These are phyloP conservation scores for Steinernema scapterisci DNA, from an alignment of 2,888 invertebrate genomes.

Conservation along the genomic window DNA sequence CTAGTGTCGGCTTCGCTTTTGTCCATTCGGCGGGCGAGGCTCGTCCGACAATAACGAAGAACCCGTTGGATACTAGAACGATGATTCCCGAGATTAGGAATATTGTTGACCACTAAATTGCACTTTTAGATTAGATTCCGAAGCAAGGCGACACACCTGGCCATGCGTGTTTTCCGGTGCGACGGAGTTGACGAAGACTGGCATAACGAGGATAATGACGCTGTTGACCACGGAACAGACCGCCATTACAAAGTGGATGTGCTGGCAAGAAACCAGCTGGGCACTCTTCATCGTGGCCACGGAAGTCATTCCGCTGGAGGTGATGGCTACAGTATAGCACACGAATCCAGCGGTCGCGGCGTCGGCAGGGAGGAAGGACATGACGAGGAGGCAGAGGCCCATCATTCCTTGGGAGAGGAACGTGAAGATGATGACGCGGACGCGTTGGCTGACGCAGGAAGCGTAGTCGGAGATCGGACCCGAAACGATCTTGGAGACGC, in stretches of 20 bases:
- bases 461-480: conserved; percentile 49
- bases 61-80: background rate
- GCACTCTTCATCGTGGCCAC: conserved; percentile 54
- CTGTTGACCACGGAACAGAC: background rate
- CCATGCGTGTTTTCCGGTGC: background rate
- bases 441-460: conserved; percentile 46
- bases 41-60: background rate
- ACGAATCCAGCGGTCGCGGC: conserved; percentile 43
- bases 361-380: conserved; percentile 42
- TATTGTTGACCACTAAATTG: background rate
- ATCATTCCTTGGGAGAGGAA: conserved; percentile 34
- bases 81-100: background rate
- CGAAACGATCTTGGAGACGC: conserved; percentile 44
- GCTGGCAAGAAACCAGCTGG: conserved; percentile 42
- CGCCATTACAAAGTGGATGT: conserved; percentile 36
- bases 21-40: background rate
- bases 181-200: background rate
- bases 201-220: background rate
- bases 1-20: background rate
- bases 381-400: conserved; percentile 44
- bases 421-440: conserved; percentile 35
- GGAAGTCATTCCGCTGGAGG: conserved; percentile 52
- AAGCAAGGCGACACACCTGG: conserved; percentile 24
- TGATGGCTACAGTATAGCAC: conserved; percentile 54
- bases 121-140: background rate